A percentile compares a stretch with the other conserved stretches of the same genome.
Conservation (phyloP, 2,113 vertebrate species). For the Elephas maximus region DNA sequence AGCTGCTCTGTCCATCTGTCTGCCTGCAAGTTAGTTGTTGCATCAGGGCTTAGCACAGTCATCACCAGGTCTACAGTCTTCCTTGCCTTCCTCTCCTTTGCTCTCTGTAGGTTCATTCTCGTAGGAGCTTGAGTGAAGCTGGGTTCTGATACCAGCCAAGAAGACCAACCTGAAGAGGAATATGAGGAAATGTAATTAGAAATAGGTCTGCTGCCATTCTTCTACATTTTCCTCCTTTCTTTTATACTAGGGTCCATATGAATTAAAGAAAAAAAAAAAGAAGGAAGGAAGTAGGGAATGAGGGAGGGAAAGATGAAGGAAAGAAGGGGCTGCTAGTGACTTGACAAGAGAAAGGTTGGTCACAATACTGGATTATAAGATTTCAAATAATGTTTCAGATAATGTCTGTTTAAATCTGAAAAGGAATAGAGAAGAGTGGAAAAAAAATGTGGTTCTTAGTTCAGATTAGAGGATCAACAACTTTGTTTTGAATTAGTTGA, state of each 20-base stretch:
- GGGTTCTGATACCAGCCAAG: not conserved
- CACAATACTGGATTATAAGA: not conserved
- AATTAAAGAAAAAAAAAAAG: not conserved
- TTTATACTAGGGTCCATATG: not conserved
- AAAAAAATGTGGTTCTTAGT: constrained; percentile 45
- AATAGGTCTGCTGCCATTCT: not conserved
- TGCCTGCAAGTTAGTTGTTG: not conserved
- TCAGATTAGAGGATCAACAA: not conserved
- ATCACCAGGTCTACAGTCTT: not conserved
- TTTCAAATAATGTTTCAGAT: constrained; percentile 47
- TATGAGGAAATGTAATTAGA: not conserved
- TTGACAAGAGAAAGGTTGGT: not conserved
- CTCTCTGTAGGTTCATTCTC: not conserved
- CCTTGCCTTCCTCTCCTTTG: not conserved
- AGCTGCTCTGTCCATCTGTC: not conserved
- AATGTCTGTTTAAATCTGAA: constrained; percentile 50
- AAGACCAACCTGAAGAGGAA: not conserved
- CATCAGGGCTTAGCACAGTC: not conserved
- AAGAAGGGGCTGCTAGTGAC: not conserved
- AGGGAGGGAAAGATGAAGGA: not conserved
- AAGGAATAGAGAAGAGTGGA: constrained; percentile 46
- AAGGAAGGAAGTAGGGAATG: not conserved
- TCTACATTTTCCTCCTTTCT: not conserved
- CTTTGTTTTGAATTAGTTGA: constrained; percentile 38
- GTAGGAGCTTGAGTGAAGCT: not conserved